Evolutionary conservation across 2,888 invertebrate genomes (phyloP).

Genomic region (Notocelia uddmanniana): DNA sequence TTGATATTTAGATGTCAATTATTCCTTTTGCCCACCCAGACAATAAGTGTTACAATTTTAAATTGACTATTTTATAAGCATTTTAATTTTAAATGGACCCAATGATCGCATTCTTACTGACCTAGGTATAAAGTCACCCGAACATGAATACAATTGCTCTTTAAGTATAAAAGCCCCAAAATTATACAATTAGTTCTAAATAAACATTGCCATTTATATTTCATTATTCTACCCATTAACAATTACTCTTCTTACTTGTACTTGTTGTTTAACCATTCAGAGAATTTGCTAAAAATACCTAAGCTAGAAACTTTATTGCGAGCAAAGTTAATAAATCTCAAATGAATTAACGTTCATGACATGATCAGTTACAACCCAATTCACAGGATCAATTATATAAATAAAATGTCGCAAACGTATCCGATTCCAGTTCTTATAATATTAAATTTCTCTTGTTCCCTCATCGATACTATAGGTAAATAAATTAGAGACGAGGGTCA

Average conservation of each 20-base stretch:
- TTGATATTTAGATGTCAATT: not conserved
- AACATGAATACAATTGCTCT: not conserved
- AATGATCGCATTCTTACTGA: not conserved
- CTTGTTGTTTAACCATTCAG: not conserved
- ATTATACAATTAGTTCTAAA: not conserved
- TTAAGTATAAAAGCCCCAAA: not conserved
- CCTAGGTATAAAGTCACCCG: not conserved
- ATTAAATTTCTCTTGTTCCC: slow-evolving; percentile 50
- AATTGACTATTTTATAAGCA: no score
- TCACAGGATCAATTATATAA: slow-evolving; percentile 39
- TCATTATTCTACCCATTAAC: not conserved
- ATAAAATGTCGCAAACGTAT: slow-evolving; percentile 28
- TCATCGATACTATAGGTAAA: slow-evolving; percentile 70
- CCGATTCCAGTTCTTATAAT: slow-evolving; percentile 45
- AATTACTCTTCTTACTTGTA: not conserved
- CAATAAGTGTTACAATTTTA: not conserved
- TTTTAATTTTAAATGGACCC: no score
- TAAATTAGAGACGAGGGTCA: slow-evolving; percentile 69
- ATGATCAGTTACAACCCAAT: slow-evolving; percentile 19
- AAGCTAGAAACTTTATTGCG: not conserved
- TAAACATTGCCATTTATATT: not conserved
- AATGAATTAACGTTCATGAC: slow-evolving; percentile 22
- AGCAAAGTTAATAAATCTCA: not conserved
- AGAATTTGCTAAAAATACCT: not conserved
- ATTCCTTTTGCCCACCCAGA: not conserved